Conservation (phyloP, 1,140 invertebrate species). For the Macrobrachium nipponense region DNA sequence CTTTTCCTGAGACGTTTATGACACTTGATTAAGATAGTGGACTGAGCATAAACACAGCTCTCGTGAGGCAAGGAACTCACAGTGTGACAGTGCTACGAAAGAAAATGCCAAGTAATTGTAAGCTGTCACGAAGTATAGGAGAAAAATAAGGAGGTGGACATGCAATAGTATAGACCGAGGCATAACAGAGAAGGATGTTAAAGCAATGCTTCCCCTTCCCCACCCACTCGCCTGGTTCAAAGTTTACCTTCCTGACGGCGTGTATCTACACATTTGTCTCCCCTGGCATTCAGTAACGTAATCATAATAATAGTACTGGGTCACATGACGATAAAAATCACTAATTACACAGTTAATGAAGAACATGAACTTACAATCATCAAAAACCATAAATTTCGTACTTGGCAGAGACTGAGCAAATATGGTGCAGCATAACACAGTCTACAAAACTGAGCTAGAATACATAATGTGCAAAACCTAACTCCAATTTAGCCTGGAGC, state of each 20-base stretch:
- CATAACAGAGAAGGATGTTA: no score
- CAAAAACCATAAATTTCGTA: background rate
- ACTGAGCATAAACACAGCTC: conserved; percentile 52
- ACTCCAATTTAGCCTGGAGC: background rate
- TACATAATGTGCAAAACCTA: conserved; percentile 15
- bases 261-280: no score
- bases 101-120: conserved; percentile 21
- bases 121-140: conserved; percentile 29
- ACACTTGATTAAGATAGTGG: conserved; percentile 19
- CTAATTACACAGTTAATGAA: no score
- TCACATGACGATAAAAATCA: no score
- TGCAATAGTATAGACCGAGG: conserved; percentile 21
- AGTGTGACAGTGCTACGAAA: conserved; percentile 47
- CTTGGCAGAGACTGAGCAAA: background rate
- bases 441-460: no score
- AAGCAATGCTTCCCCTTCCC: no score
- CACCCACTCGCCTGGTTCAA: no score
- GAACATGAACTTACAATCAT: no score
- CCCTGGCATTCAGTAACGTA: no score
- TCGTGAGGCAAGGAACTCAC: conserved; percentile 30
- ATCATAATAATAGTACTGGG: no score
- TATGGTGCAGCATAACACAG: background rate
- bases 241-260: no score
- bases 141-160: conserved; percentile 26
- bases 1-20: conserved; percentile 28